These are phyloP conservation scores for Lacanobia wlatinum DNA, from an alignment of 2,888 invertebrate genomes.

Conservation along the genomic window DNA sequence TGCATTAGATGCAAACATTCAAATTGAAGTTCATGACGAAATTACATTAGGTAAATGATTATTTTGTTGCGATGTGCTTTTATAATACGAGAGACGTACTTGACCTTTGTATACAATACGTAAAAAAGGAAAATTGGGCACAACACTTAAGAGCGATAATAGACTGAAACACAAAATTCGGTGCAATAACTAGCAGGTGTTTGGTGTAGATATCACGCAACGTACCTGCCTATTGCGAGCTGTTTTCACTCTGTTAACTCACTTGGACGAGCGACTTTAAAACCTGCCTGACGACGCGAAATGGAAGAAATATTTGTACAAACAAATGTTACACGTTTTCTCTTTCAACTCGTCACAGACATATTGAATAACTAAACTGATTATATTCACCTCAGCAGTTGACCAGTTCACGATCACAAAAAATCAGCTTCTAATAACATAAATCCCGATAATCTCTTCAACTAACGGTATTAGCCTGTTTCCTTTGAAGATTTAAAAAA, in stretches of 20 bases:
- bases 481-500: too few species aligned
- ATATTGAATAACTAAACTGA: slow-evolving; percentile 71
- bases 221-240: slow-evolving; percentile 71
- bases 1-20: slow-evolving; percentile 66
- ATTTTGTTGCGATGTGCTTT: slow-evolving; percentile 71
- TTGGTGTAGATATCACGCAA: slow-evolving; percentile 83
- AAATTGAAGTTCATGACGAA: slow-evolving; percentile 70
- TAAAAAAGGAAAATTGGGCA: slow-evolving; percentile 74
- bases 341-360: slow-evolving; percentile 75
- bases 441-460: slow-evolving; percentile 2
- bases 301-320: slow-evolving; percentile 85
- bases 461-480: neutral
- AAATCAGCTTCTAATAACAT: slow-evolving; percentile 15
- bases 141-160: slow-evolving; percentile 75
- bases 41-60: slow-evolving; percentile 50
- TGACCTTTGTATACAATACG: slow-evolving; percentile 82
- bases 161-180: slow-evolving; percentile 78
- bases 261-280: slow-evolving; percentile 77
- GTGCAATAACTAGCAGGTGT: slow-evolving; percentile 81
- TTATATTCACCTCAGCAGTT: slow-evolving; percentile 37
- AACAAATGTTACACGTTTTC: slow-evolving; percentile 83
- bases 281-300: slow-evolving; percentile 82
- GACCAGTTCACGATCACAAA: slow-evolving; percentile 8
- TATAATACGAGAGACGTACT: slow-evolving; percentile 72
- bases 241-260: slow-evolving; percentile 84